Evolutionary conservation across 1,140 invertebrate species (phyloP).

Genomic region (Calliopsis andreniformis): DNA sequence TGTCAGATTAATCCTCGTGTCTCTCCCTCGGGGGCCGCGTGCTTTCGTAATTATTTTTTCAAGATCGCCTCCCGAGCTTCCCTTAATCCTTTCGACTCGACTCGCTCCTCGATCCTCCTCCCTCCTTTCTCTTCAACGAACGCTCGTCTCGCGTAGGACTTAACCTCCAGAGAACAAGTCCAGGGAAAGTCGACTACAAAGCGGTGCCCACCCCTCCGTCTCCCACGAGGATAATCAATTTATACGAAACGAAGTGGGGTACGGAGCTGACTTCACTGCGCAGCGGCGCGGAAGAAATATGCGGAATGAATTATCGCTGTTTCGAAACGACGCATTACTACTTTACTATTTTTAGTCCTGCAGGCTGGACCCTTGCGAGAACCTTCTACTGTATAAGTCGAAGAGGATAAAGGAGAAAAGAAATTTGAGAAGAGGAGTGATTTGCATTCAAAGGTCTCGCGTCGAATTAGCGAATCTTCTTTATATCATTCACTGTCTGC

Average conservation of each 20-base stretch:
- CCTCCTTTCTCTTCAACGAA: not conserved
- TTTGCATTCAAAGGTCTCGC: too few species aligned
- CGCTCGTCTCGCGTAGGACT: not conserved
- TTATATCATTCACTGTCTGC: too few species aligned
- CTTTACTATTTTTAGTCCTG: slow-evolving; percentile 39
- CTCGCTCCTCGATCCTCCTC: not conserved
- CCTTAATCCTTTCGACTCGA: slow-evolving; percentile 7
- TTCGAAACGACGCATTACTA: slow-evolving; percentile 43
- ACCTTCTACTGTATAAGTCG: too few species aligned
- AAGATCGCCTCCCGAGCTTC: not conserved
- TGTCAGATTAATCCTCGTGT: slow-evolving; percentile 45
- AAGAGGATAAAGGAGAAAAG: too few species aligned
- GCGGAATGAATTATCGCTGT: slow-evolving; percentile 45
- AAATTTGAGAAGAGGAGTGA: too few species aligned
- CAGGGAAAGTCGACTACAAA: not conserved
- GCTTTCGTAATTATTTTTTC: slow-evolving; percentile 48
- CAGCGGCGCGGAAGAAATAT: slow-evolving; percentile 46
- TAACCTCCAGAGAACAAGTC: not conserved
- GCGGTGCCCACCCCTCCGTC: not conserved
- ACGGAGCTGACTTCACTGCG: slow-evolving; percentile 30
- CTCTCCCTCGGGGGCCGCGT: not conserved
- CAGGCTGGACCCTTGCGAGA: not conserved
- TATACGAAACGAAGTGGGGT: not conserved
- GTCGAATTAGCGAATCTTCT: too few species aligned
- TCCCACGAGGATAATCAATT: slow-evolving; percentile 24